Base-by-base conservation (phyloP, 1,140 invertebrate genomes). In the Trichogramma pretiosum region DNA sequence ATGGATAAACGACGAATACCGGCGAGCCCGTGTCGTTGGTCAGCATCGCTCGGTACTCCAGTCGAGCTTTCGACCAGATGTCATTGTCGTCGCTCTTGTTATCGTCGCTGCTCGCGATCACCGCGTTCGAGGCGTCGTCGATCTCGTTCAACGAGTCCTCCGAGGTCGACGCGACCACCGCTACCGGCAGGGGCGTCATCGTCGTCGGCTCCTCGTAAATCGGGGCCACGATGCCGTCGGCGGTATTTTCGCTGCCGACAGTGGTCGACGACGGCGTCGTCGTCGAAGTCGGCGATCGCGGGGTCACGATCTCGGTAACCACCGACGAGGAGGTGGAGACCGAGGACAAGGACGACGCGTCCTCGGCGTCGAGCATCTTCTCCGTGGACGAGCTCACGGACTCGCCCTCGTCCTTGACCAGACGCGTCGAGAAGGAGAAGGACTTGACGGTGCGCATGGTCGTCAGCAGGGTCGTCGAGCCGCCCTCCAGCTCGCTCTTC, bases 401-500 rank as follows among this genome's bases (percentile, higher is more conserved):
- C 1, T 36, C 22, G 2, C 22, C 16, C 3, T 37, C 37, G 21
- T 42, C 38, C 21, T 52, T 52, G 0, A 41, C 50, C 1, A 52
- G 14, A 5, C 50, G 50, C 1, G 50, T 52, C 8, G 50, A 52
- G 14, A 52, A 52, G 1, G 50, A 37, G 3, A 47, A 50, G 0
- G 51, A 38, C n/a, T 54, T 41, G 0, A 57, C 24, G 2, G 49
- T 52, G 0, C 46, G 23, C 41, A 48, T 44, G 1, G 50, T 52
- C 18, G 50, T 48, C 3, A 48, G 28, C 5, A 56, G 48, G 2
- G 55, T 60, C 1, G 56, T 48, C n/a, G 50, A 48, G 18, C 50
- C 44, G 21, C 47, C 50, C 0, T 33, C 23, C 0, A 43, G 32
- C 11, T 46, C 43, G 10, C 38, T 37, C 22, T 24, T 46, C 22